Base-by-base conservation (phyloP, 2,797 vertebrate species). In the Sebastes trivittatus region DNA sequence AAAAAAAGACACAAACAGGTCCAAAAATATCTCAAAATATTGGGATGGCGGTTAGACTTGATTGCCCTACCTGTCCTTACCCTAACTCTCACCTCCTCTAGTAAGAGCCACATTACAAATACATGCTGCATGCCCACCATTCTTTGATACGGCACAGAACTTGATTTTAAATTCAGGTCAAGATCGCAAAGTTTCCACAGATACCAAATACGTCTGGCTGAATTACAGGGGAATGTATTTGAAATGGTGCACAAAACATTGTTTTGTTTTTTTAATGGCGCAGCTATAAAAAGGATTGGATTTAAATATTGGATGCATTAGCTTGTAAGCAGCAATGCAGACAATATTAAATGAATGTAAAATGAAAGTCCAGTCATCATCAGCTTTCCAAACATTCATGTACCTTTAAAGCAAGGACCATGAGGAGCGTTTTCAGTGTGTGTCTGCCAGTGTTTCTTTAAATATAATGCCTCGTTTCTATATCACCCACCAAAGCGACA, bases 81-180 rank as follows among this genome's bases (percentile, higher is more conserved):
- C 55, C 22, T 1, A 29, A 13, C 11, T 23, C 63, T 54, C 73
- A 69, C 60, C 84, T 66, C 10, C 18, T 52, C 16, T 32, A 22
- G 67, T n/a, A 6, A 58, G 30, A 64, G 46, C 60, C 38, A 18
- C 60, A 72, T 75, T 67, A 77, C 69, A 74, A 62, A 82, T 86
- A 66, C 70, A 75, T 13, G 20, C 10, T 7, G 63, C 73, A 23
- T 2, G 46, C 30, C 29, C 49, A 22, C 2, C 5, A 27, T 34
- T 71, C 75, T 74, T 71, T 87, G 46, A 75, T 72, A 72, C 63
- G 38, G 52, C 23, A 5, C 52, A 62, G 3, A 62, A 63, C 69
- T 75, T 61, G 18, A 72, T 62, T 60, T 27, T 10, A 34, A 63
- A 83, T 80, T 86, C 75, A 76, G 66, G 54, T 52, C 65, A 11